phyloP scores from a whole-genome alignment of 2,888 invertebrate genomes.

The Drosophila acutilabella region DNA sequence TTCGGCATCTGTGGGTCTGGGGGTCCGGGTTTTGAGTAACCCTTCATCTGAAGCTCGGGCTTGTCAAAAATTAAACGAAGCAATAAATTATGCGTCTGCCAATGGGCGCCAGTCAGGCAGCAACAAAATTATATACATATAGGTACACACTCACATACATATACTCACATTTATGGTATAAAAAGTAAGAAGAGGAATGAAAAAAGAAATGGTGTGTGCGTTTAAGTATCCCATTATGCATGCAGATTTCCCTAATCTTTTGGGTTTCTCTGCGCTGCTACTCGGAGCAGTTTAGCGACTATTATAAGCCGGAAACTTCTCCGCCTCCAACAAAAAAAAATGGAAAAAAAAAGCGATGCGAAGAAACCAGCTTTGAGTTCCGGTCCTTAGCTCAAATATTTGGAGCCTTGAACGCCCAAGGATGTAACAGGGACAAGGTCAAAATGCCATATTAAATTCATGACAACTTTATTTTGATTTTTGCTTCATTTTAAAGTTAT shows the following conservation, averaged over 20 bases:
- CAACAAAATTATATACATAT: slow-evolving; percentile 16
- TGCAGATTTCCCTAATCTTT: slow-evolving; percentile 69
- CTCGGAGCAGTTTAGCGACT: slow-evolving; percentile 54
- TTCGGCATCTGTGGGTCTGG: neutral
- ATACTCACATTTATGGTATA: neutral
- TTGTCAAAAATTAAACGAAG: slow-evolving; percentile 73
- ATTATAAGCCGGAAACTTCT: slow-evolving; percentile 51
- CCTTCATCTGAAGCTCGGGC: slow-evolving; percentile 36
- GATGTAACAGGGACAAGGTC: slow-evolving; percentile 32
- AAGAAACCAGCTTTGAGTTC: slow-evolving; percentile 30
- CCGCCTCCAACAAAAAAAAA: slow-evolving; percentile 7
- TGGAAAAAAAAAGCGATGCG: neutral
- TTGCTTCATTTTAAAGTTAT: slow-evolving; percentile 1
- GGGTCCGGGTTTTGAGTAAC: slow-evolving; percentile 17
- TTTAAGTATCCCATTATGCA: slow-evolving; percentile 61
- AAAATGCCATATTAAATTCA: slow-evolving; percentile 46
- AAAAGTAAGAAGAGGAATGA: neutral
- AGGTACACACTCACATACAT: slow-evolving; percentile 6
- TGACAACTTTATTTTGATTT: slow-evolving; percentile 45
- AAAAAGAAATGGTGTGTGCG: slow-evolving; percentile 31
- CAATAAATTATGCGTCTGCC: slow-evolving; percentile 71
- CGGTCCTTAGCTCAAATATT: slow-evolving; percentile 38
- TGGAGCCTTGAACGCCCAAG: slow-evolving; percentile 26
- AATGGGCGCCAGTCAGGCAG: slow-evolving; percentile 56
- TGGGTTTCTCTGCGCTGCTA: slow-evolving; percentile 17